Evolutionary conservation across 2,113 vertebrate species (phyloP), one percentile per base, ranked within the genome.

Genomic region (Oenanthe oenanthe): DNA sequence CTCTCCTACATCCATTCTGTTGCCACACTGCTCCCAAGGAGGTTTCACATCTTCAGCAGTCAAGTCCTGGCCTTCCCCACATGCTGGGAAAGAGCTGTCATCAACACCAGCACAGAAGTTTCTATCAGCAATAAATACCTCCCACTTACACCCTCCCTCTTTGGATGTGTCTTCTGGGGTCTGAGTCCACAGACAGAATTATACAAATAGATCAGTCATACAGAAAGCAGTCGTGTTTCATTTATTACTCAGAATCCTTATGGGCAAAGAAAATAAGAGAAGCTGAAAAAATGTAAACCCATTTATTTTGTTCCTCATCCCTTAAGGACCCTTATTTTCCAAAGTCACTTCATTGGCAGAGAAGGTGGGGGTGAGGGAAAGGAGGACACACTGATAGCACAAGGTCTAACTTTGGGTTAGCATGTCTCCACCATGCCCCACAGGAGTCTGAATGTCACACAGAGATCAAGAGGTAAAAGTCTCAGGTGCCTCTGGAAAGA

Each of bases 161-260:
- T 72, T 80, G 76, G 60, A 75, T 92, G 66, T 66, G 80, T 96
- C 95, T 97, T 96, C 93, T 92, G 96, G 97, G 98, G 96, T 97
- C 89, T 98, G 98, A 98, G 97, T 98, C 98, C 97, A 96, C 79
- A 97, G 98, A 98, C 97, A 97, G 95, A 91, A 98, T 98, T 98
- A 98, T 97, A 98, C 98, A 98, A 98, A 98, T 98, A 98, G 98
- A 99, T 99, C 98, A 98, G 98, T 98, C 98, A 94, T 68, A 98
- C 96, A 97, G 97, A 98, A 97, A 98, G 97, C 98, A 98, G 90
- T 89, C 40, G 97, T 99, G 98, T 98, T 99, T 98, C 98, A 98
- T 98, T 99, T 98, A 98, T 98, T 98, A 98, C 98, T 98, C 97
- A 98, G 98, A 98, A 98, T 99, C 98, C 98, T 99, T 98, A 98